Evolutionary conservation across 64 coral and sea anemone species (phyloP).

Genomic region (Montipora sp.): DNA sequence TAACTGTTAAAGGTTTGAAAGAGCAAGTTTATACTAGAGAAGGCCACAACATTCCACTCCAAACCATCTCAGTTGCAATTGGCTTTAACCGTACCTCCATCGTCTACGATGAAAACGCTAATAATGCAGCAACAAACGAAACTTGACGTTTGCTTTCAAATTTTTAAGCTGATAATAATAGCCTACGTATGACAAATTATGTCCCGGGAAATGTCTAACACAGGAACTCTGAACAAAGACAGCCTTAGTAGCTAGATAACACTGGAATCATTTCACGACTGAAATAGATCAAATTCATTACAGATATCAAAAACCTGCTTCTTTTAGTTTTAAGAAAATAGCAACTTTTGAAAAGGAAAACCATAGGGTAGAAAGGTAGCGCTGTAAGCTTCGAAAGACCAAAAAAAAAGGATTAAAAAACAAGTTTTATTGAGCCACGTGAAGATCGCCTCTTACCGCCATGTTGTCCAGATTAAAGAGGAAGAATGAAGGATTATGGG

Average conservation of each 20-base stretch:
- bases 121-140: neutral
- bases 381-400: neutral
- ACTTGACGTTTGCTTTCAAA: neutral
- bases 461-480: slow-evolving; percentile 28
- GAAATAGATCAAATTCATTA: neutral
- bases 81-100: no score
- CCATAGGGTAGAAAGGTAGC: neutral
- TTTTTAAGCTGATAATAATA: neutral
- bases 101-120: neutral
- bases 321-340: neutral
- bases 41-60: no score
- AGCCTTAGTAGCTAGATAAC: neutral
- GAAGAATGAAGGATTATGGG: neutral
- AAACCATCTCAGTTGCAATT: no score
- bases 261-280: neutral
- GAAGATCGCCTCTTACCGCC: slow-evolving; percentile 2
- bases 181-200: neutral
- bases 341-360: neutral
- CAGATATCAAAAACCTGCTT: neutral
- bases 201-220: neutral
- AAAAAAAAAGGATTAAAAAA: neutral
- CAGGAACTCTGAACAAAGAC: neutral
- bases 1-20: no score
- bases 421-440: slow-evolving; percentile 35
- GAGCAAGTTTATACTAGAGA: no score